Evolutionary conservation across 1,140 invertebrate species (phyloP).

Genomic region (Apis cerana): DNA sequence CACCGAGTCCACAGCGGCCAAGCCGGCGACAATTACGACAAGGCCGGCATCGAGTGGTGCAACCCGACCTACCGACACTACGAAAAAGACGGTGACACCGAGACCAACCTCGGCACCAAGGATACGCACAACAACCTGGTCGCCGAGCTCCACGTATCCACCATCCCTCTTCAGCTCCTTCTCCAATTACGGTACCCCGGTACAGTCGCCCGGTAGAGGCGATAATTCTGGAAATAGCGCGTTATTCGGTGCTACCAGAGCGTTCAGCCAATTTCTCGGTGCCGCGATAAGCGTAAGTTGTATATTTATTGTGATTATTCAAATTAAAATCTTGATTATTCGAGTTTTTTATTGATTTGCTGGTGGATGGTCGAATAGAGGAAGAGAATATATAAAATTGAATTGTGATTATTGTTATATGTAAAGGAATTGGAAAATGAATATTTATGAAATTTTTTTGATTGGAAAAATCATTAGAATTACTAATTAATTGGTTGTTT

Average conservation of each 20-base stretch:
- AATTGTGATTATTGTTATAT: background rate
- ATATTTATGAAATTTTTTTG: too few species aligned
- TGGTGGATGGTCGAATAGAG: background rate
- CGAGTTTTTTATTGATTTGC: background rate
- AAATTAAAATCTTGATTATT: background rate
- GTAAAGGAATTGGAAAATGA: too few species aligned
- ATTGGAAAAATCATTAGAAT: too few species aligned
- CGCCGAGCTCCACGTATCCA: conserved; percentile 77
- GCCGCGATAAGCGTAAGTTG: conserved; percentile 86
- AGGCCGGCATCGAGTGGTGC: conserved; percentile 7
- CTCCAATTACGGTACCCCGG: conserved; percentile 57
- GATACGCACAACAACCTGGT: conserved; percentile 58
- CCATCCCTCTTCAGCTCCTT: conserved; percentile 75
- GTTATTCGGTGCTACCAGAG: conserved; percentile 87
- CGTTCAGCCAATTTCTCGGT: conserved; percentile 88
- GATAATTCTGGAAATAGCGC: conserved; percentile 48
- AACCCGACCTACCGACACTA: conserved; percentile 27
- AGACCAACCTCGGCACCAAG: conserved; percentile 52
- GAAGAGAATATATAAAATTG: background rate
- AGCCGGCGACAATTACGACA: conserved; percentile 51
- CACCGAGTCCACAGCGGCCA: conserved; percentile 33
- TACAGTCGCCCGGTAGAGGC: conserved; percentile 1
- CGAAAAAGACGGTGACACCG: conserved; percentile 61
- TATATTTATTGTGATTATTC: background rate
- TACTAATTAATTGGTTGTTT: too few species aligned